Evolutionary conservation across 2,888 invertebrate species (phyloP), one percentile per base, ranked within the genome.

Genomic region (Actias luna): DNA sequence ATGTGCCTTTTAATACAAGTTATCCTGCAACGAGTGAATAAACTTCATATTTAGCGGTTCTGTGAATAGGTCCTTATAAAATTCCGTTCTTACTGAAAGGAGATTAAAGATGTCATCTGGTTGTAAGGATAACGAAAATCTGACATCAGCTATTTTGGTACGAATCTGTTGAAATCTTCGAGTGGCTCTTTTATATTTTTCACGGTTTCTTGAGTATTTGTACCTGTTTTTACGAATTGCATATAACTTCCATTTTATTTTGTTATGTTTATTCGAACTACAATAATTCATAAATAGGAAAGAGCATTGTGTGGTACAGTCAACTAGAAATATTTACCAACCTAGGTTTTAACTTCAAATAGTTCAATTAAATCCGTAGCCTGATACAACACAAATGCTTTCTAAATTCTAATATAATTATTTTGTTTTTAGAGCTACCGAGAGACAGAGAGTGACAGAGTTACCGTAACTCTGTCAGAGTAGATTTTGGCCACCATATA

Each of bases 51-150:
- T 55, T n/a, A 27, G 29, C 52, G 27, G 4, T 14, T 12, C 27
- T 27, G 27, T 12, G 55, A 29, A 29, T 29, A n/a, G 55, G 29
- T 55, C 29, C 55, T 55, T 55, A 55, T n/a, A 29, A n/a, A 55
- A 55, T 29, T 29, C 55, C 16, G 27, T n/a, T 55, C 29, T 29
- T 29, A 16, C 29, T 55, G 16, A 55, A 55, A 55, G 29, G 27
- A 29, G 55, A 55, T 55, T 55, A 55, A 55, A 55, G 55, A 55
- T 55, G 55, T 55, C 55, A 29, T 55, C 55, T 29, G 55, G 27
- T 29, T n/a, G 16, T 55, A 55, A 29, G 55, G 55, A 29, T 29
- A 16, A 12, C 27, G 29, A 55, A 29, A 55, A 55, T 55, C 27
- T 29, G 55, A 55, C 55, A 29, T 55, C 55, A 29, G 29, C 29